Conservation (phyloP, 2,113 vertebrate species). For the Chaetodon trifascialis region DNA sequence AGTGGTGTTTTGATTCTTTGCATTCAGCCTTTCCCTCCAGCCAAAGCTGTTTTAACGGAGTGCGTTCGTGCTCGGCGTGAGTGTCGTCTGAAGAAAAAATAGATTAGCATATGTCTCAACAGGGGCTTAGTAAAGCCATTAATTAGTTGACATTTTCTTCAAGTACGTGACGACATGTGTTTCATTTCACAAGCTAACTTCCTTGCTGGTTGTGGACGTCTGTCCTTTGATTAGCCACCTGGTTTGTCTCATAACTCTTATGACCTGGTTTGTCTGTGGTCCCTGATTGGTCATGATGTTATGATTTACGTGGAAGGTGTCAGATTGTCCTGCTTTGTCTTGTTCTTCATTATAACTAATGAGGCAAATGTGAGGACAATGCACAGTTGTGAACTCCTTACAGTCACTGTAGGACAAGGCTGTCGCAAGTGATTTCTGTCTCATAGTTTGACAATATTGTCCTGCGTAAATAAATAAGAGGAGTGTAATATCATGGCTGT, state of each 20-base stretch:
- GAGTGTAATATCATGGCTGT: neutral
- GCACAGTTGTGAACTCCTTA: neutral
- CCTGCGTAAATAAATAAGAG: neutral
- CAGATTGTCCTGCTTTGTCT: neutral
- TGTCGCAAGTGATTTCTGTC: neutral
- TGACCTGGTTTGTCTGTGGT: neutral
- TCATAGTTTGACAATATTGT: neutral
- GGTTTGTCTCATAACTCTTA: neutral
- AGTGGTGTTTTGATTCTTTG: neutral
- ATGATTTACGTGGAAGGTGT: neutral
- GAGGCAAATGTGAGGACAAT: neutral
- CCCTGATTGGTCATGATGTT: neutral
- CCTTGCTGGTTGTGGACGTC: neutral
- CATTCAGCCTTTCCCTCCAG: neutral
- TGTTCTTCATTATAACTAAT: neutral
- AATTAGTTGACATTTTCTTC: neutral
- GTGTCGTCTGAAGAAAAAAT: neutral
- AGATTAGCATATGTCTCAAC: neutral
- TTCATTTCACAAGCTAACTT: slow-evolving; percentile 21
- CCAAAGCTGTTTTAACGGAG: neutral
- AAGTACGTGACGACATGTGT: neutral
- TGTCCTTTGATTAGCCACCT: neutral
- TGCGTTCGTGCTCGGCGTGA: neutral
- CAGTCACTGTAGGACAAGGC: neutral
- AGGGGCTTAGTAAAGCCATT: fast-evolving